Evolutionary conservation across 2,888 invertebrate genomes (phyloP).

Genomic region (Aphodius sticticus): DNA sequence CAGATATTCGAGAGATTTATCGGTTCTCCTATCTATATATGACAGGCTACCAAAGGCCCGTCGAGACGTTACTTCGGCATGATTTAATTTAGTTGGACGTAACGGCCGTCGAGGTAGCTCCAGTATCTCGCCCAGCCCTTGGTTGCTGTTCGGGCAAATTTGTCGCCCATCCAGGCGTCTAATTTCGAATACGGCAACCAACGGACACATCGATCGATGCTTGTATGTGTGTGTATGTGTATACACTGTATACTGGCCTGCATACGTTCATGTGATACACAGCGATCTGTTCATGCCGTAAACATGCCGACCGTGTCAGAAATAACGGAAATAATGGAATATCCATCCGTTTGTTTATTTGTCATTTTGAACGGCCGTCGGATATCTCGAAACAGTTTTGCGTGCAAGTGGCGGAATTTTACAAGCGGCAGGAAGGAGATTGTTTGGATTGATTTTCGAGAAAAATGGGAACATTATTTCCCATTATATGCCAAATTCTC

Average conservation of each 20-base stretch:
- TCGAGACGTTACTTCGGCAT: constrained; percentile 9
- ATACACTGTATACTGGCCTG: neutral
- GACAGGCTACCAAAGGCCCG: neutral
- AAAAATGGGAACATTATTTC: neutral
- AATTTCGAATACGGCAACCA: constrained; percentile 15
- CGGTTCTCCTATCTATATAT: neutral
- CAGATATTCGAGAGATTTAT: neutral
- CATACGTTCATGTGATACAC: neutral
- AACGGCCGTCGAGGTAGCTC: neutral
- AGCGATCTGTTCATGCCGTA: neutral
- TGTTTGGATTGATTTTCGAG: neutral
- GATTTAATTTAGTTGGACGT: constrained; percentile 8
- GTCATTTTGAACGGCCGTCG: neutral
- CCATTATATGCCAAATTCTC: too few species aligned
- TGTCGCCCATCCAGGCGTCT: constrained; percentile 21
- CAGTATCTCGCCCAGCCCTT: neutral
- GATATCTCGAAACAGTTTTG: neutral
- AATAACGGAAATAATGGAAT: neutral
- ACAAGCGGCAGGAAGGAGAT: neutral
- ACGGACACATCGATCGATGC: constrained; percentile 13
- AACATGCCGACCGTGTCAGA: neutral
- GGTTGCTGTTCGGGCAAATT: constrained; percentile 9
- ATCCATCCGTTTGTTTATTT: neutral
- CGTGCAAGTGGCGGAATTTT: neutral
- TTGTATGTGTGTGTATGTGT: neutral